Evolutionary conservation across 2,797 vertebrate species (phyloP).

Genomic region (Denticeps clupeoides): DNA sequence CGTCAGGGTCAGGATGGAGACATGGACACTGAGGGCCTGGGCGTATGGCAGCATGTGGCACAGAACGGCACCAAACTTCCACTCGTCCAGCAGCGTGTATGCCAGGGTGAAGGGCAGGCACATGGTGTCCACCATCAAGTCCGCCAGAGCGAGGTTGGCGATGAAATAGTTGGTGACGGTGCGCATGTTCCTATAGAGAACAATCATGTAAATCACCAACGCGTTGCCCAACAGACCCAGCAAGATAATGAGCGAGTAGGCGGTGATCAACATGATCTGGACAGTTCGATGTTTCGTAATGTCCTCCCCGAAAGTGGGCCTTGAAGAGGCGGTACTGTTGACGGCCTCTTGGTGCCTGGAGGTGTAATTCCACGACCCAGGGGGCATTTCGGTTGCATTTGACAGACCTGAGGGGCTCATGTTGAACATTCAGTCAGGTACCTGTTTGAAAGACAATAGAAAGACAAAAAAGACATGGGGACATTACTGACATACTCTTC

Average conservation of each 20-base stretch:
- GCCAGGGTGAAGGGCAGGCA: constrained; percentile 83
- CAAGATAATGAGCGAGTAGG: constrained; percentile 81
- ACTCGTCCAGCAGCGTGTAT: constrained; percentile 81
- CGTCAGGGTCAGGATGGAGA: constrained; percentile 79
- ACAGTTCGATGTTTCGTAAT: constrained; percentile 78
- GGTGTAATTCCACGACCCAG: constrained; percentile 31
- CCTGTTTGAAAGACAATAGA: constrained; percentile 13
- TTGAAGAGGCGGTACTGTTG: constrained; percentile 52
- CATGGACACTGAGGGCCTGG: constrained; percentile 82
- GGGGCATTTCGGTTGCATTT: constrained; percentile 56
- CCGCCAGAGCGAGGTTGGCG: constrained; percentile 82
- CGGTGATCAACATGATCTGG: constrained; percentile 71
- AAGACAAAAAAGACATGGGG: too few relatives aligned
- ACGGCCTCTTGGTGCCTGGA: constrained; percentile 34
- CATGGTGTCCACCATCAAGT: constrained; percentile 79
- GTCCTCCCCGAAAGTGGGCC: constrained; percentile 64
- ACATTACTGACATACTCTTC: too few relatives aligned
- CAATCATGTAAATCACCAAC: constrained; percentile 80
- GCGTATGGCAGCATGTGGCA: constrained; percentile 83
- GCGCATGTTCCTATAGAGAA: constrained; percentile 80
- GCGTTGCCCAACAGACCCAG: constrained; percentile 77
- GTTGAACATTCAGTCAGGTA: constrained; percentile 12
- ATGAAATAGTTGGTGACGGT: constrained; percentile 92
- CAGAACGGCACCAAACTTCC: constrained; percentile 80
- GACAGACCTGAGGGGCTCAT: constrained; percentile 64